Percentiles rank a stretch among this genome's conserved stretches.
Conservation (phyloP, 2,888 invertebrate genomes). For the Periphyllus acericola region DNA sequence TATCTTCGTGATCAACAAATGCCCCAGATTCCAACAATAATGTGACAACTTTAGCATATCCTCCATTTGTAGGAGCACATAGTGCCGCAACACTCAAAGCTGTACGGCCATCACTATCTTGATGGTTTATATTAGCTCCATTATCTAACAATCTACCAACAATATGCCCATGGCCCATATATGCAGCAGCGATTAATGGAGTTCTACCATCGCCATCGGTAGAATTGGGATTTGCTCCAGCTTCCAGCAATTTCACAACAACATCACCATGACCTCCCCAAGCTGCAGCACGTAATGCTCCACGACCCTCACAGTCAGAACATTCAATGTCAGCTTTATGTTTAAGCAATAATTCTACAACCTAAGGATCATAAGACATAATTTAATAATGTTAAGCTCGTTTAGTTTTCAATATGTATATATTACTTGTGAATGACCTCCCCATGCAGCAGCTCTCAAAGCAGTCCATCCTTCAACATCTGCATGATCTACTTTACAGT, state of each 20-base stretch:
- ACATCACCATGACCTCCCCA: conserved; percentile 91
- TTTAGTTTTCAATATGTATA: neutral
- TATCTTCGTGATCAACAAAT: conserved; percentile 82
- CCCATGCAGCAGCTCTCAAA: conserved; percentile 93
- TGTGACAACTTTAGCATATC: conserved; percentile 76
- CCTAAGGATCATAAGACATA: conserved; percentile 68
- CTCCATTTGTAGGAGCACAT: conserved; percentile 82
- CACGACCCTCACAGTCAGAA: conserved; percentile 87
- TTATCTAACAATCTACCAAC: conserved; percentile 84
- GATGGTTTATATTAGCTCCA: conserved; percentile 85
- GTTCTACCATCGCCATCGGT: conserved; percentile 92
- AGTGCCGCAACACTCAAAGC: conserved; percentile 88
- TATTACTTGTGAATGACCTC: conserved; percentile 85
- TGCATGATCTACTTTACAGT: conserved; percentile 79
- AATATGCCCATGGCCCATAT: conserved; percentile 95
- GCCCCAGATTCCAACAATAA: conserved; percentile 84
- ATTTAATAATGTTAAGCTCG: neutral
- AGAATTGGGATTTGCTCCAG: conserved; percentile 82
- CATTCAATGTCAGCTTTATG: conserved; percentile 86
- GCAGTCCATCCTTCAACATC: conserved; percentile 92
- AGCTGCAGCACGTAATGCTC: conserved; percentile 88
- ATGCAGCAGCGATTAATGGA: conserved; percentile 92
- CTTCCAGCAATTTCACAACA: conserved; percentile 57
- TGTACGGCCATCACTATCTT: conserved; percentile 88
- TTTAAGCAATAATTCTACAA: conserved; percentile 81